Evolutionary conservation across 2,888 invertebrate species (phyloP).

Genomic region (Microlaimidae sp.): DNA sequence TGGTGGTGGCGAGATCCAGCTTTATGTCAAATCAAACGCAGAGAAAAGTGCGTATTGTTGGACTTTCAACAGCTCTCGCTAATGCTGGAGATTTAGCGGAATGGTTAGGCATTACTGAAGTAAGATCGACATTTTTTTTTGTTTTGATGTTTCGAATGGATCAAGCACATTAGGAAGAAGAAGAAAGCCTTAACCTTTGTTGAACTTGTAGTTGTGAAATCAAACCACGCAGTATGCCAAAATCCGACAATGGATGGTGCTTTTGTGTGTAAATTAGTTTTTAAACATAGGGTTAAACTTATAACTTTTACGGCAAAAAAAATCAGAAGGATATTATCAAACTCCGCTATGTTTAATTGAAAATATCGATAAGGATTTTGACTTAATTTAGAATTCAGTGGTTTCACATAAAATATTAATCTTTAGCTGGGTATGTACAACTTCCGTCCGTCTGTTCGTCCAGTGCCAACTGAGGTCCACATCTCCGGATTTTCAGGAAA

Average conservation of each 20-base stretch:
- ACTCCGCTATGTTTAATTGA: too few relatives aligned
- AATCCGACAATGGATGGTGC: too few relatives aligned
- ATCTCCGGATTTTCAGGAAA: constrained; percentile 90
- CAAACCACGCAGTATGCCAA: too few relatives aligned
- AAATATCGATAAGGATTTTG: too few relatives aligned
- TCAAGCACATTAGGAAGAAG: constrained; percentile 11
- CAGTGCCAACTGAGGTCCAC: constrained; percentile 83
- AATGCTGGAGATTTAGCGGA: constrained; percentile 90
- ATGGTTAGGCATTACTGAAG: constrained; percentile 64
- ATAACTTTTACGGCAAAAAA: too few relatives aligned
- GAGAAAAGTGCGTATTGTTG: constrained; percentile 61
- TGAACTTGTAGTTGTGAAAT: too few relatives aligned
- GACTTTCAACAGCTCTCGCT: constrained; percentile 88
- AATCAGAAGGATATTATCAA: too few relatives aligned
- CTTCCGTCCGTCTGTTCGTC: constrained; percentile 89
- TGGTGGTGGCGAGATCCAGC: constrained; percentile 90
- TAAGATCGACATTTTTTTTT: constrained; percentile 10
- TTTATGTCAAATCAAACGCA: constrained; percentile 80
- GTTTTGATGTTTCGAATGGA: not conserved
- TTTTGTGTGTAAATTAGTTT: too few relatives aligned
- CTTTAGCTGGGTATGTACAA: constrained; percentile 72
- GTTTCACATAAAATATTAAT: too few relatives aligned
- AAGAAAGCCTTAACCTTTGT: too few relatives aligned
- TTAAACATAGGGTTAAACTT: too few relatives aligned
- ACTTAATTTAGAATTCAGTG: too few relatives aligned